Evolutionary conservation across 2,888 invertebrate species (phyloP).

Genomic region (Trimorus sp.): DNA sequence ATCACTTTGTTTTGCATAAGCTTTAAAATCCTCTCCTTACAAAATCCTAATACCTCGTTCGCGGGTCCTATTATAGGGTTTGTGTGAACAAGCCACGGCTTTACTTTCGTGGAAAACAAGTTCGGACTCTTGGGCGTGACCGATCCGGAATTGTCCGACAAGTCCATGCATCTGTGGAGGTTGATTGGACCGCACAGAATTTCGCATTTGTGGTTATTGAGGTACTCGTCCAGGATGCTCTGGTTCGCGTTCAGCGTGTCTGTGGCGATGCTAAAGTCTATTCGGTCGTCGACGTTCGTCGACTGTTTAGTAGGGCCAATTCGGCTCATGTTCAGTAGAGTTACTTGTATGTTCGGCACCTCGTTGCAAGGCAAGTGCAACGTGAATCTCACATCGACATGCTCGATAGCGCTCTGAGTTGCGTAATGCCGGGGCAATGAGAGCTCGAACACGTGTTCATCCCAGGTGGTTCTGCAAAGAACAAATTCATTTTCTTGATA

Average conservation of each 20-base stretch:
- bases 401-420: slow-evolving; percentile 87
- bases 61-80: slow-evolving; percentile 87
- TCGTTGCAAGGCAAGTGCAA: slow-evolving; percentile 89
- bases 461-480: slow-evolving; percentile 87
- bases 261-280: slow-evolving; percentile 80
- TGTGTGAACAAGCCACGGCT: slow-evolving; percentile 91
- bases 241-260: slow-evolving; percentile 85
- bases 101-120: slow-evolving; percentile 88
- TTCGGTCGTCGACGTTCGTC: slow-evolving; percentile 82
- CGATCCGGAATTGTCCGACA: slow-evolving; percentile 92
- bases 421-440: slow-evolving; percentile 87
- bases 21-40: too few species aligned
- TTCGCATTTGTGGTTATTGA: slow-evolving; percentile 93
- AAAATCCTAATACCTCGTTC: slow-evolving; percentile 82
- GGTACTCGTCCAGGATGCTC: slow-evolving; percentile 90
- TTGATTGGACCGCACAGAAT: slow-evolving; percentile 94
- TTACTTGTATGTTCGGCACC: slow-evolving; percentile 91
- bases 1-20: too few species aligned
- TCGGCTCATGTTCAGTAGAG: slow-evolving; percentile 86
- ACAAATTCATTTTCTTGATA: background rate
- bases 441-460: slow-evolving; percentile 95
- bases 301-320: slow-evolving; percentile 83
- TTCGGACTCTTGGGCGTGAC: slow-evolving; percentile 94
- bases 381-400: slow-evolving; percentile 93
- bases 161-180: slow-evolving; percentile 90